phyloP scores from a whole-genome alignment of 2,888 invertebrate genomes.

The Hirudinaria manillensis region DNA sequence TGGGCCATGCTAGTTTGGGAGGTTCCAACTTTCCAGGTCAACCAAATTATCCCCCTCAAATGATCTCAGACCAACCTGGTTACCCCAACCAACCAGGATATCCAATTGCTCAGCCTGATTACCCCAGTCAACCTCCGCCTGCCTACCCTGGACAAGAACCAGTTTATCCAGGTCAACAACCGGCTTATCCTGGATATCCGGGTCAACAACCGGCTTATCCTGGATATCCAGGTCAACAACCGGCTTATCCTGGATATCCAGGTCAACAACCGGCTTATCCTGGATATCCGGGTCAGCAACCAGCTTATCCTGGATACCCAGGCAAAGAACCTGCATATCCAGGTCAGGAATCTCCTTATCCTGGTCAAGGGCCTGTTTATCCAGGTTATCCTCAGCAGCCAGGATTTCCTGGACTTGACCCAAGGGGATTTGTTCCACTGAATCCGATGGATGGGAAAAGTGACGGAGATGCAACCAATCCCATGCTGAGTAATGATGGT shows the following conservation, averaged over 20 bases:
- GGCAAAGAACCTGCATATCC: background rate
- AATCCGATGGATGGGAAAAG: slow-evolving; percentile 19
- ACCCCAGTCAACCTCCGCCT: background rate
- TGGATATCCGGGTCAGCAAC: slow-evolving; percentile 16
- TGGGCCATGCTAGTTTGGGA: background rate
- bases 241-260: background rate
- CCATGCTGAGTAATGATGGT: slow-evolving; percentile 4
- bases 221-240: slow-evolving; percentile 6
- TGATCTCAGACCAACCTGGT: background rate
- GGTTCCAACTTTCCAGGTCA: background rate
- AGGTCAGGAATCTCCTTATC: slow-evolving; percentile 8
- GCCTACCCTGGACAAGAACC: slow-evolving; percentile 15
- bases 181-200: slow-evolving; percentile 12
- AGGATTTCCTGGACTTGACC: slow-evolving; percentile 3
- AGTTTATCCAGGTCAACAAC: slow-evolving; percentile 9
- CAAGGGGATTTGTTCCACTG: slow-evolving; percentile 8
- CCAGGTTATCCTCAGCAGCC: slow-evolving; percentile 16
- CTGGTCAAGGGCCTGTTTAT: slow-evolving; percentile 20
- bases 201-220: slow-evolving; percentile 17
- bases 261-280: slow-evolving; percentile 26
- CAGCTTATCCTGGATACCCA: background rate
- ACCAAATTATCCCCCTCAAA: background rate
- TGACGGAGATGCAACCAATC: slow-evolving; percentile 12
- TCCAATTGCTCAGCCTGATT: background rate
- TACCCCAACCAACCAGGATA: slow-evolving; percentile 4